These are phyloP conservation scores for Petaurus breviceps DNA, from an alignment of 2,113 vertebrate species.

Conservation along the genomic window DNA sequence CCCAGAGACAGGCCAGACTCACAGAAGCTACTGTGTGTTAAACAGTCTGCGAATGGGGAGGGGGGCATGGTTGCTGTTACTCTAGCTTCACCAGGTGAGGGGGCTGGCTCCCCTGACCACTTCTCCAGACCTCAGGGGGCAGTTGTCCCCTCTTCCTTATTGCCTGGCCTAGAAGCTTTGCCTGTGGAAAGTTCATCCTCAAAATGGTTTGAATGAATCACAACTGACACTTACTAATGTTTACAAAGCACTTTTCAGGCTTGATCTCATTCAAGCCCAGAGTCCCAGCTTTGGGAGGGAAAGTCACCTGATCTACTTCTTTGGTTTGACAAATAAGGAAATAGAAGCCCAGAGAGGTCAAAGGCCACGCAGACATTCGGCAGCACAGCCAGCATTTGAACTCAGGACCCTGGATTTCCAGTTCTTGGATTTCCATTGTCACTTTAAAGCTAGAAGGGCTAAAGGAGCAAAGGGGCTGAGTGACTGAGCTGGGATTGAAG, in stretches of 20 bases:
- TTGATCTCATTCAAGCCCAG: not conserved
- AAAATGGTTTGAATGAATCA: too few species aligned
- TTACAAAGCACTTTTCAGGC: not conserved
- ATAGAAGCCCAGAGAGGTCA: not conserved
- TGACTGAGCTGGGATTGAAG: not conserved
- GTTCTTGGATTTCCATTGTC: not conserved
- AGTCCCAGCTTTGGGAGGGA: not conserved
- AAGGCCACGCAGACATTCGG: not conserved
- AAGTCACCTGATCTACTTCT: not conserved
- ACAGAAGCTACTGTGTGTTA: not conserved
- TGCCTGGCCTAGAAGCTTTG: too few species aligned
- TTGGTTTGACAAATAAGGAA: too few species aligned
- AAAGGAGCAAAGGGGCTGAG: not conserved
- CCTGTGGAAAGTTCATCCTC: too few species aligned
- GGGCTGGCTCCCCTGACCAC: not conserved
- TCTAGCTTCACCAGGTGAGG: not conserved
- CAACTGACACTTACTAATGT: not conserved
- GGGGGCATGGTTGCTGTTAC: not conserved
- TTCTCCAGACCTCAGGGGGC: not conserved
- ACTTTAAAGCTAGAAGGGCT: not conserved
- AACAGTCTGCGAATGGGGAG: not conserved
- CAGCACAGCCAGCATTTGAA: not conserved
- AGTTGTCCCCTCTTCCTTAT: too few species aligned
- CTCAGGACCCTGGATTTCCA: not conserved
- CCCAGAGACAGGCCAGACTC: not conserved